Percentiles rank a stretch among this genome's conserved stretches.
phyloP scores from a whole-genome alignment of 2,113 vertebrate species.

The Entomyzon cyanotis region DNA sequence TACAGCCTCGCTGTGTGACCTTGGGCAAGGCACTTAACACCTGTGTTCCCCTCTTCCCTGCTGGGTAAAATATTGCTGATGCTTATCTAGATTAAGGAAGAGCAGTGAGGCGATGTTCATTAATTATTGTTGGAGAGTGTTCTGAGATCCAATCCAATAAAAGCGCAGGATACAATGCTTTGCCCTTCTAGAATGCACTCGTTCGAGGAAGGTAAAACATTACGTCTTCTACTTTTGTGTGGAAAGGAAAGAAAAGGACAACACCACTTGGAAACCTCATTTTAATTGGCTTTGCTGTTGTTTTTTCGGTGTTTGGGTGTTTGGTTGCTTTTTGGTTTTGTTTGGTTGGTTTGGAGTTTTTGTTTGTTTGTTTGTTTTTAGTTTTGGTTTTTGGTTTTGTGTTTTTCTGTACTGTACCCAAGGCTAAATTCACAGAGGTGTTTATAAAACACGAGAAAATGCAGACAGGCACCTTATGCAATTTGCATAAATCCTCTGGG shows the following conservation, averaged over 20 bases:
- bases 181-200: conserved; percentile 2
- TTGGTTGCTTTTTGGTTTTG: neutral
- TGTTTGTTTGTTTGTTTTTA: neutral
- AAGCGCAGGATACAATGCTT: neutral
- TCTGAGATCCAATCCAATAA: neutral
- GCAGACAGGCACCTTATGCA: neutral
- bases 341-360: neutral
- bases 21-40: conserved; percentile 33
- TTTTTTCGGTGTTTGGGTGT: neutral
- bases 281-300: neutral
- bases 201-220: neutral
- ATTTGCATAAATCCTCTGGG: neutral
- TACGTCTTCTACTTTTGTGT: neutral
- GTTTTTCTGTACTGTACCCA: neutral
- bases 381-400: neutral
- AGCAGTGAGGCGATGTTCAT: conserved; percentile 24
- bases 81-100: conserved; percentile 35
- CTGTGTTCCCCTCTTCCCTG: neutral
- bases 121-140: conserved; percentile 34
- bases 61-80: conserved; percentile 51
- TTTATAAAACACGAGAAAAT: neutral
- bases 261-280: neutral
- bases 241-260: neutral
- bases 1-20: neutral
- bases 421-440: neutral